Base-by-base conservation (phyloP, 1,140 invertebrate species). In the Bombus pyrosoma region DNA sequence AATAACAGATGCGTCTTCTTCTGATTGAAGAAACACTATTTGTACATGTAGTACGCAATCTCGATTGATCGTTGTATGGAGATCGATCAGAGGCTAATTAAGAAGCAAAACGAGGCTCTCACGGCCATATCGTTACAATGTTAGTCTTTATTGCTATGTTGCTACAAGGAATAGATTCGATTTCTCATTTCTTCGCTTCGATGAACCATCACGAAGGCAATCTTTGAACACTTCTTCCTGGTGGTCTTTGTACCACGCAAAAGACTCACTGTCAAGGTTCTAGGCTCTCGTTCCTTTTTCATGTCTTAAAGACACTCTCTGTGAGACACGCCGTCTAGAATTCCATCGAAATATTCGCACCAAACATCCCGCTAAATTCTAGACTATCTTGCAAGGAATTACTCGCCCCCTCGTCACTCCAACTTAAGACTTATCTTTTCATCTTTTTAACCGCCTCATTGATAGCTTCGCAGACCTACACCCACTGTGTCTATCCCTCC, bases 161-260 rank as follows among this genome's bases (percentile, higher is more conserved):
- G 75, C 59, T 62, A 62, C 59, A n/a, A 71, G 53, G 68, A 43
- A 83, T 76, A 75, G 79, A 79, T 88, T 88, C 76, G 74, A 89
- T 88, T 89, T 81, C 80, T 72, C 80, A 72, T 66, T 85, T 77
- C 57, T 88, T 47, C 87, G 86, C 81, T 90, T 74, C 87, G 89
- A 64, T 84, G 88, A 89, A 80, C 57, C 88, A 84, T 87, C 32
- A 64, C 85, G 81, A 90, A 87, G 85, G 81, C 64, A 74, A 76
- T 25, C 81, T 73, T 81, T 12, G 3, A 81, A n/a, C 34, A 18
- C 12, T 25, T 81, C 34, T 72, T 72, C n/a, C 77, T 47, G 59
- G 13, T 62, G 53, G 57, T 68, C 62, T 79, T 37, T 39, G 12
- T 41, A 32, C 18, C n/a, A 28, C 39, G 37, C 59, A n/a, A n/a